Percentiles rank a stretch among this genome's conserved stretches.
These are phyloP conservation scores for Leucophora obtusa DNA, from an alignment of 2,888 invertebrate species.

Conservation along the genomic window DNA sequence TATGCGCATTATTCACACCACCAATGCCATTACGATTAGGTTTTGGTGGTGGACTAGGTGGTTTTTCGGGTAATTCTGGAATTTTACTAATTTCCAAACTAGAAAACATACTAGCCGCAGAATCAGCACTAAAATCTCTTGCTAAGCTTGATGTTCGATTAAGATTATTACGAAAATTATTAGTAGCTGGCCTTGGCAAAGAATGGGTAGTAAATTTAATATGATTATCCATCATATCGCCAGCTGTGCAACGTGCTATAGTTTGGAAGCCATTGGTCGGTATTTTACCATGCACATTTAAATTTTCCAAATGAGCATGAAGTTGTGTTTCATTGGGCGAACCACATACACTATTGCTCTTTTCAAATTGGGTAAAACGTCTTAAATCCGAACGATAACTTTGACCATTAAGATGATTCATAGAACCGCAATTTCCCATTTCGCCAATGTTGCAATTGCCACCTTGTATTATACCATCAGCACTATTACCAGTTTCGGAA, in stretches of 20 bases:
- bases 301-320: conserved; percentile 62
- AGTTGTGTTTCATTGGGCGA: conserved; percentile 51
- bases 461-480: conserved; percentile 83
- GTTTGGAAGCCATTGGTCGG: conserved; percentile 75
- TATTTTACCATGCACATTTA: conserved; percentile 63
- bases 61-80: conserved; percentile 80
- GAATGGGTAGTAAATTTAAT: conserved; percentile 82
- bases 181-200: conserved; percentile 79
- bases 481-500: conserved; percentile 84
- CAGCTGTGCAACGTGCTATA: conserved; percentile 75
- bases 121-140: conserved; percentile 78
- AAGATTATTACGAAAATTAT: conserved; percentile 79
- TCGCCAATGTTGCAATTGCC: conserved; percentile 23
- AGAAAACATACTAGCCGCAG: conserved; percentile 78
- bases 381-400: conserved; percentile 43
- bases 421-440: conserved; percentile 38
- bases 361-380: conserved; percentile 64
- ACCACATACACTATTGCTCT: conserved; percentile 58
- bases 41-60: conserved; percentile 81
- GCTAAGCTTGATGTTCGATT: conserved; percentile 80
- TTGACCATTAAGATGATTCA: conserved; percentile 49
- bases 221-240: conserved; percentile 70
- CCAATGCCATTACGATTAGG: conserved; percentile 76
- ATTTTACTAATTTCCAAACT: conserved; percentile 81
- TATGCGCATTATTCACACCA: conserved; percentile 61